phyloP scores from a whole-genome alignment of 30 jellyfish, hydroid and myxozoan species.

The Chironex yamaguchii region DNA sequence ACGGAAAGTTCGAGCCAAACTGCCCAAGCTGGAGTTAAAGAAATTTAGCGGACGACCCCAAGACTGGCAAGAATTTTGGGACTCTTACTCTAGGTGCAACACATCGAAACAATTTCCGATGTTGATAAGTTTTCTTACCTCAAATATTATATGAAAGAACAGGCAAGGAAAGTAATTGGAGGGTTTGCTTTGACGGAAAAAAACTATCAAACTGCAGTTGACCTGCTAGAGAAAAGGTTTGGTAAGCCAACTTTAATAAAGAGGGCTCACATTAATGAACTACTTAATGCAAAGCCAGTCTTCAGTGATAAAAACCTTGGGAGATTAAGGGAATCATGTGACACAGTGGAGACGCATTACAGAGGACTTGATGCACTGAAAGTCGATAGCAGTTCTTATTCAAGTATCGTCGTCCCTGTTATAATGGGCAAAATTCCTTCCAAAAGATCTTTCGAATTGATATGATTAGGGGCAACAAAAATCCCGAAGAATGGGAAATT shows the following conservation, averaged over 20 bases:
- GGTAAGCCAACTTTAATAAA: background rate
- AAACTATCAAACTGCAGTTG: background rate
- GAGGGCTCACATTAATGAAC: background rate
- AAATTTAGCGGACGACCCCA: constrained; percentile 9
- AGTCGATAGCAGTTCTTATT: background rate
- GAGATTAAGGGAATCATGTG: no score
- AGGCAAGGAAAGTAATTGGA: no score
- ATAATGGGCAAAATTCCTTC: constrained; percentile 13
- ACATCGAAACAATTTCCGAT: background rate
- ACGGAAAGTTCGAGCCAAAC: constrained; percentile 1
- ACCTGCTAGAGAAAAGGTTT: background rate
- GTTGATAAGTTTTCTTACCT: no score
- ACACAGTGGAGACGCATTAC: constrained; percentile 20
- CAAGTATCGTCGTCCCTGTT: constrained; percentile 16
- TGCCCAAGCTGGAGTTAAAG: constrained; percentile 33
- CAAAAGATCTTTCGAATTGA: background rate
- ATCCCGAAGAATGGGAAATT: background rate
- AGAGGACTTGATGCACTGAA: constrained; percentile 19
- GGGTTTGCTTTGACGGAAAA: background rate
- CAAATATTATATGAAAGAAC: no score
- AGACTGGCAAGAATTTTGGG: constrained; percentile 42
- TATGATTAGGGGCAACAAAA: background rate
- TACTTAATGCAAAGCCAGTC: no score
- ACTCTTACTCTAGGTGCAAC: background rate
- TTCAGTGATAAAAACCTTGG: no score